These are phyloP conservation scores for Halocaridina rubra DNA, from an alignment of 2,888 invertebrate species.

Conservation along the genomic window DNA sequence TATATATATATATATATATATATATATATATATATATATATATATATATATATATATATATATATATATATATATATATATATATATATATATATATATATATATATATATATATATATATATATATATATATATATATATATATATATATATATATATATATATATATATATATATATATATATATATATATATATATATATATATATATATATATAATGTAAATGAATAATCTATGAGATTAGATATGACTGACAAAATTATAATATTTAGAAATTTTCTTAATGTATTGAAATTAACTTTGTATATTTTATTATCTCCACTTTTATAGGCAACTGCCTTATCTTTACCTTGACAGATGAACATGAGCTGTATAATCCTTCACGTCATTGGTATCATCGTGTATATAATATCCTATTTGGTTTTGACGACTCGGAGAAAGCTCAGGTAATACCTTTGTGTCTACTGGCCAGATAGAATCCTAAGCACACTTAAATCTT, in stretches of 20 bases:
- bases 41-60: background rate
- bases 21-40: background rate
- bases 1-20: background rate
- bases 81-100: background rate
- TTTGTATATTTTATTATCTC: too few relatives aligned
- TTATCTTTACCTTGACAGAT: too few relatives aligned
- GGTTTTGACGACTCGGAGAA: slow-evolving; percentile 47
- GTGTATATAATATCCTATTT: slow-evolving; percentile 23
- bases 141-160: background rate
- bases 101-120: background rate
- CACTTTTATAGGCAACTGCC: too few relatives aligned
- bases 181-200: background rate
- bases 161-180: background rate
- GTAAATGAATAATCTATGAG: background rate
- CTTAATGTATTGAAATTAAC: too few relatives aligned
- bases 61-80: background rate
- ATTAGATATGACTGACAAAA: too few relatives aligned
- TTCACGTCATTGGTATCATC: slow-evolving; percentile 1
- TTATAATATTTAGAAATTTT: too few relatives aligned
- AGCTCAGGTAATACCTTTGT: slow-evolving; percentile 40
- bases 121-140: slow-evolving; percentile 11
- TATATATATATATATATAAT: slow-evolving; percentile 1
- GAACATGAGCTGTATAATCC: background rate
- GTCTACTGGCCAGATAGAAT: too few relatives aligned
- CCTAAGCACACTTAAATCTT: background rate